phyloP scores from a whole-genome alignment of 2,888 invertebrate species.

The Linnaemya tessellans region DNA sequence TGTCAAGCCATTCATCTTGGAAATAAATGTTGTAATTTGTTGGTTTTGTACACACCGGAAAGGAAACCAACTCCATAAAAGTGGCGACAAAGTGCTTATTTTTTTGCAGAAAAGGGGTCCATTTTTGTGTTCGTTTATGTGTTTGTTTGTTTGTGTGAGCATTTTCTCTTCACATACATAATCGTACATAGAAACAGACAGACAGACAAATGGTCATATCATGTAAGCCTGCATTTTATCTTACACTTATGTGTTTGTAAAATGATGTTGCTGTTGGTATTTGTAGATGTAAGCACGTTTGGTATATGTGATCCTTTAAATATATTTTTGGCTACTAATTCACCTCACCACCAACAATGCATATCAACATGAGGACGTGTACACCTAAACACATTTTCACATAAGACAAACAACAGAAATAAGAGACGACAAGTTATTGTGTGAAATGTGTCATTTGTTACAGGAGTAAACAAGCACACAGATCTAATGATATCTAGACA shows the following conservation, averaged over 20 bases:
- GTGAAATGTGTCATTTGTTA: conserved; percentile 71
- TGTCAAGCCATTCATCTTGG: conserved; percentile 82
- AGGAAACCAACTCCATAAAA: conserved; percentile 73
- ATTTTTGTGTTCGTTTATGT: conserved; percentile 40
- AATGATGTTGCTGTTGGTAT: neutral
- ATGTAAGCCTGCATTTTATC: conserved; percentile 59
- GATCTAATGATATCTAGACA: conserved; percentile 9
- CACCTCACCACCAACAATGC: conserved; percentile 46
- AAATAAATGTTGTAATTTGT: conserved; percentile 83
- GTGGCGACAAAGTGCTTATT: conserved; percentile 74
- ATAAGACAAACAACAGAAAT: conserved; percentile 54
- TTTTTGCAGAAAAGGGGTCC: conserved; percentile 54
- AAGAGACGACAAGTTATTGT: conserved; percentile 70
- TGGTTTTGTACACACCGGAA: conserved; percentile 76
- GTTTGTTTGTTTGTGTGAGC: neutral
- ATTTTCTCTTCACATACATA: neutral
- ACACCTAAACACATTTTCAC: conserved; percentile 17
- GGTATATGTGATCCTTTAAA: conserved; percentile 52
- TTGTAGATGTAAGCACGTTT: neutral
- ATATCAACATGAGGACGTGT: conserved; percentile 27
- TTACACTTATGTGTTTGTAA: conserved; percentile 43
- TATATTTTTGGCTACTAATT: conserved; percentile 64
- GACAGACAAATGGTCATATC: conserved; percentile 28
- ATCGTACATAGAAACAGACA: too few relatives aligned
- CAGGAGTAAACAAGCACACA: conserved; percentile 53